Percentiles rank a stretch among this genome's conserved stretches.
Conservation (phyloP, 1,140 invertebrate species). For the Drosophila melanica region DNA sequence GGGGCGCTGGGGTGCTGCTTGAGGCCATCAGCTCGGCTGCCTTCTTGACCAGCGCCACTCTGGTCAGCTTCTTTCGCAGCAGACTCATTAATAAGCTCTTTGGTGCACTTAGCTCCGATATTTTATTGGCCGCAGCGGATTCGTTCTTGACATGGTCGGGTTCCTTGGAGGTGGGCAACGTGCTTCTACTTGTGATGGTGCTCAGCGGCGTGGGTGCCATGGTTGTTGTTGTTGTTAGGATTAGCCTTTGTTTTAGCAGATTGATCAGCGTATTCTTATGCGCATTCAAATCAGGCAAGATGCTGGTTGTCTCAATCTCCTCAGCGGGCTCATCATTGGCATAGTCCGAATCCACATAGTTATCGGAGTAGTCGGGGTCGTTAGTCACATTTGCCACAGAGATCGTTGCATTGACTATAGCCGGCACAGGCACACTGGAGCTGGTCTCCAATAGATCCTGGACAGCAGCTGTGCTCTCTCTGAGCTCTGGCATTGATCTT, state of each 20-base stretch:
- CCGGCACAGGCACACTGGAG: slow-evolving; percentile 34
- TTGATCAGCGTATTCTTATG: slow-evolving; percentile 29
- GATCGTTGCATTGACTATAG: slow-evolving; percentile 23
- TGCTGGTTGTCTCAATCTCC: slow-evolving; percentile 23
- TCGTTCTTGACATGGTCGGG: not conserved
- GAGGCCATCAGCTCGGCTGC: not conserved
- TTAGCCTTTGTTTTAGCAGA: slow-evolving; percentile 31
- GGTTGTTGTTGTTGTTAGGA: not conserved
- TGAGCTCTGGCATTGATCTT: not conserved
- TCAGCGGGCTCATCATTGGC: slow-evolving; percentile 52
- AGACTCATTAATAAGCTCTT: slow-evolving; percentile 34
- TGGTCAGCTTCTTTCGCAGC: slow-evolving; percentile 38
- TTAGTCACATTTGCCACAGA: not conserved
- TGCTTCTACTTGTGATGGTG: not conserved
- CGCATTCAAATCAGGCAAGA: slow-evolving; percentile 14
- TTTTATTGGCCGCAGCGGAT: not conserved
- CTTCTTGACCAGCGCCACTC: slow-evolving; percentile 5
- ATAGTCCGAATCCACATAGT: slow-evolving; percentile 53
- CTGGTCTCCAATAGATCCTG: slow-evolving; percentile 30
- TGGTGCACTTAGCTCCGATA: not conserved
- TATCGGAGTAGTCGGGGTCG: slow-evolving; percentile 43
- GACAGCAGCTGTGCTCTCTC: not conserved
- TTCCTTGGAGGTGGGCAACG: not conserved
- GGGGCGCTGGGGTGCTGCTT: slow-evolving; percentile 14
- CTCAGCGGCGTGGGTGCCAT: not conserved